Percentiles rank a stretch among this genome's conserved stretches.
phyloP scores from a whole-genome alignment of 2,888 invertebrate species.

The Nomada ferruginata region DNA sequence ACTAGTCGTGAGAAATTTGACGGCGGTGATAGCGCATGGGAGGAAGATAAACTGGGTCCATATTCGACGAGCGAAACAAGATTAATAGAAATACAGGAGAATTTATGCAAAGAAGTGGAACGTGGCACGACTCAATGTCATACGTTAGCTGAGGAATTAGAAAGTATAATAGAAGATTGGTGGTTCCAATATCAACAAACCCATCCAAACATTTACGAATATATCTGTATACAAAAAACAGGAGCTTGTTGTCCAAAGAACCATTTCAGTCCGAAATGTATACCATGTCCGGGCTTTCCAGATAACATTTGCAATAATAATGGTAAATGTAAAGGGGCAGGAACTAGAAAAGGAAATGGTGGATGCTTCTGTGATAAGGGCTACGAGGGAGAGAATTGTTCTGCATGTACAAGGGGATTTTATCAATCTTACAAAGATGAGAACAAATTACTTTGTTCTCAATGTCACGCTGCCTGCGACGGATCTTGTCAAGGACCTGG shows the following conservation, averaged over 20 bases:
- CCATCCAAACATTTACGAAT: constrained; percentile 88
- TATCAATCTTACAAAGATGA: constrained; percentile 91
- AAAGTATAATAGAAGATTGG: constrained; percentile 94
- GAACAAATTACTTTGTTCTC: constrained; percentile 90
- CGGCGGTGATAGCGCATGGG: constrained; percentile 97
- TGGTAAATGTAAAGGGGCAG: constrained; percentile 94
- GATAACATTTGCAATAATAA: constrained; percentile 91
- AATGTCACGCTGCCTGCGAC: constrained; percentile 92
- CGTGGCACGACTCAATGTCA: constrained; percentile 93
- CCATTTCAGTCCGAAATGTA: constrained; percentile 93
- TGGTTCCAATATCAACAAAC: constrained; percentile 90
- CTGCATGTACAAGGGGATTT: constrained; percentile 90
- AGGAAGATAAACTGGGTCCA: constrained; percentile 92
- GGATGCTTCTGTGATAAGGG: constrained; percentile 94
- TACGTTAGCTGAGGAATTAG: constrained; percentile 92
- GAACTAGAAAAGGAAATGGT: constrained; percentile 97
- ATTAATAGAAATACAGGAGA: constrained; percentile 95
- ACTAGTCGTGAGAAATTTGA: constrained; percentile 95
- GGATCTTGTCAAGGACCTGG: constrained; percentile 91
- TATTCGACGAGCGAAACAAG: constrained; percentile 95
- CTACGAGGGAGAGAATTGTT: constrained; percentile 92
- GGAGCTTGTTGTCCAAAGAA: constrained; percentile 93
- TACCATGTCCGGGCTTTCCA: constrained; percentile 91
- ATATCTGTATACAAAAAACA: constrained; percentile 92
- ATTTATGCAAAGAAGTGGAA: constrained; percentile 91